These are phyloP conservation scores for Acheta domesticus DNA, from an alignment of 2,888 invertebrate genomes.

Conservation along the genomic window DNA sequence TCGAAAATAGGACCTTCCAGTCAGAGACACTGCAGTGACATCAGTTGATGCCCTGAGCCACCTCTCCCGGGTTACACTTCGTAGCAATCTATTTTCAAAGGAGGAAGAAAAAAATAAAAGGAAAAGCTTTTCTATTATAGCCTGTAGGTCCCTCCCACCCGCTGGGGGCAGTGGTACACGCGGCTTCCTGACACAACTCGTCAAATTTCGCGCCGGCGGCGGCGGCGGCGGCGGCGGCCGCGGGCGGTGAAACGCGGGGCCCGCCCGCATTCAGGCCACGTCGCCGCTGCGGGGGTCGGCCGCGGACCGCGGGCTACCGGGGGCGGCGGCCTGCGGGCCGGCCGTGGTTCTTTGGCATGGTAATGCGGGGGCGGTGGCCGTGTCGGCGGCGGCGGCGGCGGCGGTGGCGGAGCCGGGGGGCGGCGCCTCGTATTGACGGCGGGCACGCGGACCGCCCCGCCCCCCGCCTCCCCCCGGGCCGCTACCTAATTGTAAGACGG, in stretches of 20 bases:
- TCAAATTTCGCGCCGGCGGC: background rate
- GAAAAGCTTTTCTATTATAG: no score
- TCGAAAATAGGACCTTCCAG: no score
- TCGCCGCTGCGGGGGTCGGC: background rate
- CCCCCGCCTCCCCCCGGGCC: background rate
- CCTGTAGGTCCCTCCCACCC: no score
- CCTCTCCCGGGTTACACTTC: no score
- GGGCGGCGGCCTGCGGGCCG: constrained; percentile 25
- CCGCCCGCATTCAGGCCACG: background rate
- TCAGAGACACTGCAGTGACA: no score
- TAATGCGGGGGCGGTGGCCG: constrained; percentile 1
- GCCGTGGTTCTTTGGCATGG: background rate
- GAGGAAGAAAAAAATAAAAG: no score
- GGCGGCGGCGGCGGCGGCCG: background rate
- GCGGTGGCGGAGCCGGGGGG: background rate
- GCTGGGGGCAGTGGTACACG: no score
- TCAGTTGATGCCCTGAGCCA: no score
- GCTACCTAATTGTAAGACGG: constrained; percentile 22
- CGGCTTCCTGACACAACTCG: background rate
- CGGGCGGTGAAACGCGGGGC: background rate
- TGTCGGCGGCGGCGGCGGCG: background rate
- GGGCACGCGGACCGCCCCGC: background rate
- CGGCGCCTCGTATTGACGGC: background rate
- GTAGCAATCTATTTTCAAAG: no score
- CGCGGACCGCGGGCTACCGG: background rate